These are phyloP conservation scores for Charanyca ferruginea DNA, from an alignment of 2,888 invertebrate species.

Conservation along the genomic window DNA sequence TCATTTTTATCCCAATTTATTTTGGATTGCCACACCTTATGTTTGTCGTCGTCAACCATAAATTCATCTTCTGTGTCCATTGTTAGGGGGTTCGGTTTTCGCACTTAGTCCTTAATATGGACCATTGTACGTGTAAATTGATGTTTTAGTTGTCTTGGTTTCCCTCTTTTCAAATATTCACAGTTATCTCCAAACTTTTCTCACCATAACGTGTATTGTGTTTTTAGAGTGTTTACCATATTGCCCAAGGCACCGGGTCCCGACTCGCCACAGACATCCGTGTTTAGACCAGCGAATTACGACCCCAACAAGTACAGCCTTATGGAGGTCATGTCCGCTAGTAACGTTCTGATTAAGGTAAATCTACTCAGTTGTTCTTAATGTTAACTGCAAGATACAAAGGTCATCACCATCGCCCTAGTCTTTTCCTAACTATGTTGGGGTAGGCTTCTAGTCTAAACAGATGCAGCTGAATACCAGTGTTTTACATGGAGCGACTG, in stretches of 20 bases:
- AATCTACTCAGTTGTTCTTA: neutral
- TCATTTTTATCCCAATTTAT: neutral
- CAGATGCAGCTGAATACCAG: too few species aligned
- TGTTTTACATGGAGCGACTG: too few species aligned
- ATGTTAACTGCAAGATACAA: neutral
- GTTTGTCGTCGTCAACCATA: neutral
- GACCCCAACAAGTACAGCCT: constrained; percentile 82
- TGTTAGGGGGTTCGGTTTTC: too few species aligned
- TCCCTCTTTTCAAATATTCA: too few species aligned
- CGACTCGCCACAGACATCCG: constrained; percentile 83
- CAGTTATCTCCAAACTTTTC: too few species aligned
- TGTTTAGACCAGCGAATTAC: constrained; percentile 88
- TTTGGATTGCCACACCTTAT: too few species aligned
- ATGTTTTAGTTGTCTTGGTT: too few species aligned
- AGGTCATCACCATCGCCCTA: too few species aligned
- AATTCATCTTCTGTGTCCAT: neutral
- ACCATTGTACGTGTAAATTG: too few species aligned
- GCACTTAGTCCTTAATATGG: too few species aligned
- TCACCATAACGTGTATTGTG: neutral
- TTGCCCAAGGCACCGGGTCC: constrained; percentile 75
- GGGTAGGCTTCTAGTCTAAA: too few species aligned
- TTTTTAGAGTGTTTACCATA: constrained; percentile 68
- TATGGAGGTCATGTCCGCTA: constrained; percentile 72
- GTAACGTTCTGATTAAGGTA: constrained; percentile 73
- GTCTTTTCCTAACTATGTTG: too few species aligned